phyloP scores from a whole-genome alignment of 2,797 vertebrate species.

The Notamacropus eugenii region DNA sequence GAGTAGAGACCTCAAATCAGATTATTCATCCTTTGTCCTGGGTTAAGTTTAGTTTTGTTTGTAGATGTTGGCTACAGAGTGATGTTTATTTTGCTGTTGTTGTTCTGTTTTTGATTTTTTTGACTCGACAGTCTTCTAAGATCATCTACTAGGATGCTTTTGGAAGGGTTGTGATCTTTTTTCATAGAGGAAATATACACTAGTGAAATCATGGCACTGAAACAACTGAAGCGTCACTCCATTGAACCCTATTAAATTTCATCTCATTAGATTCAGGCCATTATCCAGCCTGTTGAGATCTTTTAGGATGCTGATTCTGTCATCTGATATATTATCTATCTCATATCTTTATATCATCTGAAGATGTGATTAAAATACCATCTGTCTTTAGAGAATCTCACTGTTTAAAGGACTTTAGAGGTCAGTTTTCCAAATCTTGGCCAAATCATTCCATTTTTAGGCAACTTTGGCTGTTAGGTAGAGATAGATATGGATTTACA shows the following conservation, averaged over 20 bases:
- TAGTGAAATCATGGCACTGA: neutral
- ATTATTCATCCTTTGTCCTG: neutral
- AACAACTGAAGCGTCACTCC: neutral
- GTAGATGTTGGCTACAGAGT: neutral
- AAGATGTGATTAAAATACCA: neutral
- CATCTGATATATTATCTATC: neutral
- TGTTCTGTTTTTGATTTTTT: neutral
- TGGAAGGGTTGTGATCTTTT: neutral
- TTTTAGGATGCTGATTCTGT: neutral
- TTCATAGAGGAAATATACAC: neutral
- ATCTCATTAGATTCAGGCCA: neutral
- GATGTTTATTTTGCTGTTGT: neutral
- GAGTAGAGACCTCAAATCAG: neutral
- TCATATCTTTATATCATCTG: neutral
- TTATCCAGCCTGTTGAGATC: neutral
- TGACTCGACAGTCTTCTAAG: neutral
- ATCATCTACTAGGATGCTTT: neutral
- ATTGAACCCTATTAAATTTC: neutral
- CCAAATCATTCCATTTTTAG: neutral
- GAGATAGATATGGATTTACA: neutral
- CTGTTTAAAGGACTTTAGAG: neutral
- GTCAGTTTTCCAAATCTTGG: neutral
- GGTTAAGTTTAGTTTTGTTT: neutral
- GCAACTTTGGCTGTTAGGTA: neutral
- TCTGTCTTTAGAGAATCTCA: neutral